Evolutionary conservation across 2,797 vertebrate genomes (phyloP), one percentile per base, ranked within the genome.

Genomic region (Alcedo quadribrachys): DNA sequence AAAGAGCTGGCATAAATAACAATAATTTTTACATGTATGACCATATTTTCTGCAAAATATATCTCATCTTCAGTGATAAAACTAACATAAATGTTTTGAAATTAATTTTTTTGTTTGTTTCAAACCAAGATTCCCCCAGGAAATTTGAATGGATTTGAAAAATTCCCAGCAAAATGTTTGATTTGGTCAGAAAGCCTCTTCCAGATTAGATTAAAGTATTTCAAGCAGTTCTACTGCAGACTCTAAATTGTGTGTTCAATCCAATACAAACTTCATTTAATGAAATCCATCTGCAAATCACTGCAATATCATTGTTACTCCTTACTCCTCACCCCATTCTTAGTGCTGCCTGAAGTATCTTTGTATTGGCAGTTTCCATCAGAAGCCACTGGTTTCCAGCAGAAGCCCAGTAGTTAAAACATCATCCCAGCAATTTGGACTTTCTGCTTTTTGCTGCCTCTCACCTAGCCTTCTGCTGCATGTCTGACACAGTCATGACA

Each of bases 191-290:
- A 93, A 95, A 85, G 6, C 30, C 30, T 85, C 54, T 82, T 93
- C 54, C 63, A 93, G 88, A 93, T 93, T 88, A 90, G 77, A 92
- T 93, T 89, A 87, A 93, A 89, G 79, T 90, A 82, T 94, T 95
- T 81, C 66, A 92, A 76, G 81, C 76, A 85, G 71, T 82, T 89
- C 73, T 90, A 54, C 61, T 89, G 71, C 48, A 74, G 84, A 66
- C 40, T 74, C 51, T 45, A 80, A 80, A 87, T 85, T 58, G 70
- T 80, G 66, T 78, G 61, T 77, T 92, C 85, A 88, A 82, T 93
- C 91, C 88, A 90, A 85, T 87, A 89, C 89, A 95, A 93, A 78
- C 77, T 77, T 37, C 11, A 28, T 85, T 91, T 91, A 91, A 95
- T 93, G 73, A 95, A 93, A 95, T 25, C 86, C 93, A 89, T 90